Evolutionary conservation across 2,113 vertebrate species (phyloP).

Genomic region (Phrynocephalus versicolor): DNA sequence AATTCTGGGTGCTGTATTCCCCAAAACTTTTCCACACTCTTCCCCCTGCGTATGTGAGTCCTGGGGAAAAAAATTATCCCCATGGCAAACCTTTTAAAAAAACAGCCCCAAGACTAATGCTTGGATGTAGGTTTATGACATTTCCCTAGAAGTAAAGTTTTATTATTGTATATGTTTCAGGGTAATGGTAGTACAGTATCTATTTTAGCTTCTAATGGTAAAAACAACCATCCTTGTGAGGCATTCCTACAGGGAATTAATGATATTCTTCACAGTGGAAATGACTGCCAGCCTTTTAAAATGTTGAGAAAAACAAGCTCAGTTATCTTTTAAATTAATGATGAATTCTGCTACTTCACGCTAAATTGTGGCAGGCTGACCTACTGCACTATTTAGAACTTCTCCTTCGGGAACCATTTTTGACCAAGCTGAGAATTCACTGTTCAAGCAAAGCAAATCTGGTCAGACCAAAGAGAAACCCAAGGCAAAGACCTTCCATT

Average conservation of each 20-base stretch:
- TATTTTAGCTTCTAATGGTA: too few species aligned
- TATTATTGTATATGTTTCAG: neutral
- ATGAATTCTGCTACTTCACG: neutral
- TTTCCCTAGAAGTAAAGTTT: neutral
- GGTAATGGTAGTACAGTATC: too few species aligned
- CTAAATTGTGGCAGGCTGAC: neutral
- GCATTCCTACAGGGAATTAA: neutral
- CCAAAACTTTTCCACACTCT: too few species aligned
- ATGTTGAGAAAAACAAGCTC: neutral
- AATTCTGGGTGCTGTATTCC: too few species aligned
- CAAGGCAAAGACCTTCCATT: too few species aligned
- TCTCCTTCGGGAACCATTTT: neutral
- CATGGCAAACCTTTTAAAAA: neutral
- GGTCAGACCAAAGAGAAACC: neutral
- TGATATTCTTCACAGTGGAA: neutral
- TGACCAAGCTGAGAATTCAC: neutral
- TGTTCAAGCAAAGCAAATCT: neutral
- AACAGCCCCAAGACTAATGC: neutral
- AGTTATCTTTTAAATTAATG: conserved; percentile 9
- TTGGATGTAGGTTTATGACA: too few species aligned
- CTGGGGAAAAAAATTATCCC: neutral
- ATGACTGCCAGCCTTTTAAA: neutral
- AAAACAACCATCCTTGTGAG: too few species aligned
- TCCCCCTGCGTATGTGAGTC: neutral
- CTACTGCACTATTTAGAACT: neutral